These are phyloP conservation scores for Raphicerus campestris DNA, from an alignment of 2,113 vertebrate species.

Conservation along the genomic window DNA sequence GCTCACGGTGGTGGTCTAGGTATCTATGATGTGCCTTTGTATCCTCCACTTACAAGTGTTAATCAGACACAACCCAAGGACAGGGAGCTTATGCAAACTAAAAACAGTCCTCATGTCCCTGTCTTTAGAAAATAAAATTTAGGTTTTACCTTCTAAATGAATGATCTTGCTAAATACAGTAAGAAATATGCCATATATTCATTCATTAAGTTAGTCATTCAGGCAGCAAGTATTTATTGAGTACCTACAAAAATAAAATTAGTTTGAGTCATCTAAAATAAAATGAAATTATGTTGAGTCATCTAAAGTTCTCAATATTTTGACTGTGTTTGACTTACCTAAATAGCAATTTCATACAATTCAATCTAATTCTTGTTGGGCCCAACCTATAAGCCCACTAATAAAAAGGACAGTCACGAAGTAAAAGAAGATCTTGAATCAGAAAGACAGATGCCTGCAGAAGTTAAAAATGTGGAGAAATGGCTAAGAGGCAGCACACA, in stretches of 20 bases:
- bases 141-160: neutral
- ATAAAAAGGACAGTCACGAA: neutral
- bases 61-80: neutral
- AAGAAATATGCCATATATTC: neutral
- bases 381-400: neutral
- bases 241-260: neutral
- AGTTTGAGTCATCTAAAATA: neutral
- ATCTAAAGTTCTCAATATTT: neutral
- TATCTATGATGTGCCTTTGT: neutral
- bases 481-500: neutral
- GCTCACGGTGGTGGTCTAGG: neutral
- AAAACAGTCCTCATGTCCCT: neutral
- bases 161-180: neutral
- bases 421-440: slow-evolving; percentile 20
- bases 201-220: neutral
- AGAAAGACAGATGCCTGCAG: neutral
- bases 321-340: neutral
- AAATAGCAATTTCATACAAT: neutral
- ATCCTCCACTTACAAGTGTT: neutral
- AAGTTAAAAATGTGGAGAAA: neutral
- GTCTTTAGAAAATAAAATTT: slow-evolving; percentile 18
- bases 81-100: neutral
- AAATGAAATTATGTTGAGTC: neutral
- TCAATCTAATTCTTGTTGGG: neutral
- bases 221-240: neutral